Evolutionary conservation across 2,888 invertebrate species (phyloP).

Genomic region (Morpho helenor): DNA sequence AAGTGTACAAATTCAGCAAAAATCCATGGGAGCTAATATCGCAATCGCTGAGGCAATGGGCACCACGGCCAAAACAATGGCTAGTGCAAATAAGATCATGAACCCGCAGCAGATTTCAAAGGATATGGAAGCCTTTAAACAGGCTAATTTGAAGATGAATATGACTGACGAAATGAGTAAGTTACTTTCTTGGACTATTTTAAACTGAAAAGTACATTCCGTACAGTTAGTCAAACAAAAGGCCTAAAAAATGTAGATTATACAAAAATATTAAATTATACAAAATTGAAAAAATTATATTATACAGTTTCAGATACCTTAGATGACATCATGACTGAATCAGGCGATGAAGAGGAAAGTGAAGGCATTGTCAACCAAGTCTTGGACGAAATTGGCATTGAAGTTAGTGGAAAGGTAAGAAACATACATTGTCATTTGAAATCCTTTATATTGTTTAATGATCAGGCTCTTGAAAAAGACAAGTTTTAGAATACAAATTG

Average conservation of each 20-base stretch:
- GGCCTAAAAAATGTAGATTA: too few relatives aligned
- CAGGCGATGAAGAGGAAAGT: constrained; percentile 93
- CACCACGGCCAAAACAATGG: constrained; percentile 93
- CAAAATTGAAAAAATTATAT: too few relatives aligned
- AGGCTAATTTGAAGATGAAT: constrained; percentile 92
- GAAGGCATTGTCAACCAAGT: constrained; percentile 93
- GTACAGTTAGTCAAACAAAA: too few relatives aligned
- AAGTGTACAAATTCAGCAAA: constrained; percentile 90
- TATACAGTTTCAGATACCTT: constrained; percentile 90
- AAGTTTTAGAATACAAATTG: too few relatives aligned
- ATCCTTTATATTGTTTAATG: too few relatives aligned
- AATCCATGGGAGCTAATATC: constrained; percentile 93
- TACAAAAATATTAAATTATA: too few relatives aligned
- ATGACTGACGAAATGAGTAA: constrained; percentile 98
- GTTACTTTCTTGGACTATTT: constrained; percentile 35
- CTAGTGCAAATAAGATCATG: constrained; percentile 91
- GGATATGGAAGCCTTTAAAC: constrained; percentile 90
- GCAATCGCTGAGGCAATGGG: constrained; percentile 93
- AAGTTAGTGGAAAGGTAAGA: constrained; percentile 91
- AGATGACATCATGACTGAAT: constrained; percentile 92
- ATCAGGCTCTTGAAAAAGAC: too few relatives aligned
- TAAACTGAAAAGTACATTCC: too few relatives aligned
- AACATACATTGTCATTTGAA: neutral
- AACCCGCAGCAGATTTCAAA: constrained; percentile 91
- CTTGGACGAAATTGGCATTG: constrained; percentile 97